phyloP scores from a whole-genome alignment of 2,113 vertebrate genomes.

The Barnardius zonarius region DNA sequence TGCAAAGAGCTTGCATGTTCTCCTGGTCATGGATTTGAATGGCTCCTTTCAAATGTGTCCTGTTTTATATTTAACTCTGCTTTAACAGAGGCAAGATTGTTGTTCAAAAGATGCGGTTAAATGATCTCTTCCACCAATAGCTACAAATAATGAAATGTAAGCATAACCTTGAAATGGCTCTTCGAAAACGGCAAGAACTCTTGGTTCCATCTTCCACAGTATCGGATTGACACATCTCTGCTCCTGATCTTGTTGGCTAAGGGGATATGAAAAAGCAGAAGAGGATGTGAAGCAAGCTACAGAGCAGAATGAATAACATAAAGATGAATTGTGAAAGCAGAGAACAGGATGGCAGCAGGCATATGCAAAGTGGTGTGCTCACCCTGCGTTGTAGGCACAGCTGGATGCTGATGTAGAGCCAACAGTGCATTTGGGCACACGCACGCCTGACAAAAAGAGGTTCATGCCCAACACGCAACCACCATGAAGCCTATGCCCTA shows the following conservation, averaged over 20 bases:
- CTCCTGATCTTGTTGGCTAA: background rate
- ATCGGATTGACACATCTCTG: background rate
- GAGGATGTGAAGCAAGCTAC: background rate
- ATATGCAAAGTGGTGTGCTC: rapidly evolving
- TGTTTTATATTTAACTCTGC: background rate
- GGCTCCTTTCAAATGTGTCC: background rate
- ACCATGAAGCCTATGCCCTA: rapidly evolving
- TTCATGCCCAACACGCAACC: background rate
- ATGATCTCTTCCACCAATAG: background rate
- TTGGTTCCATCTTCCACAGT: background rate
- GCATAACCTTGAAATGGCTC: background rate
- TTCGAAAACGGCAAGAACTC: background rate
- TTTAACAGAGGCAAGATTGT: background rate
- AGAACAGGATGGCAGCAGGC: background rate
- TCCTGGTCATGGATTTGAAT: background rate
- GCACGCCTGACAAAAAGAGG: background rate
- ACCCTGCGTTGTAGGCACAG: background rate
- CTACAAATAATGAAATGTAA: background rate
- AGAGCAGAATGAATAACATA: background rate
- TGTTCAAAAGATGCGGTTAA: background rate
- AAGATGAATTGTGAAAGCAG: background rate
- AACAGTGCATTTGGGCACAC: rapidly evolving
- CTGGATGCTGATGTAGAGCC: background rate
- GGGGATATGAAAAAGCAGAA: background rate
- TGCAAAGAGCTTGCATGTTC: background rate